These are phyloP conservation scores for Panagrolaimus sp. DNA, from an alignment of 1,140 invertebrate species.

Conservation along the genomic window DNA sequence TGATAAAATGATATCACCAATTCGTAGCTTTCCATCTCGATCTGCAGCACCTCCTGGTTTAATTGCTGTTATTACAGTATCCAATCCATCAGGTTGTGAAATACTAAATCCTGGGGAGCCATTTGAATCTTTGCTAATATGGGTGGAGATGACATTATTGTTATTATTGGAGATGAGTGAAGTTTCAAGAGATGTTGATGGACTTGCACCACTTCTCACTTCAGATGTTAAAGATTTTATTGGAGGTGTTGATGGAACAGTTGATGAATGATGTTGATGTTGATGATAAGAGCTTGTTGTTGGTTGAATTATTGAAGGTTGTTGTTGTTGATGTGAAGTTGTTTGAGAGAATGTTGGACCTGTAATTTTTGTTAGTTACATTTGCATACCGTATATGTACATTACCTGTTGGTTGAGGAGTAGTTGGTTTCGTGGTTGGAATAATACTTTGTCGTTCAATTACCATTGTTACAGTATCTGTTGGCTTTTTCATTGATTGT, in stretches of 20 bases:
- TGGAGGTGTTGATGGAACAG: neutral
- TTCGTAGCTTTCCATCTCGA: conserved; percentile 80
- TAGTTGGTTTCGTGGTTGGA: no score
- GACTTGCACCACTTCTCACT: neutral
- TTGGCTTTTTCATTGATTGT: conserved; percentile 45
- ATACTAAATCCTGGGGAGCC: conserved; percentile 36
- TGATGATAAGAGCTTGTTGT: conserved; percentile 1
- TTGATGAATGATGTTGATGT: neutral
- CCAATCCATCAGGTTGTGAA: neutral
- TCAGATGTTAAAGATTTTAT: neutral
- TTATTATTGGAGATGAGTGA: neutral
- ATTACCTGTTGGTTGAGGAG: no score
- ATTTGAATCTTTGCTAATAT: conserved; percentile 27
- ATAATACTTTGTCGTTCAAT: conserved; percentile 27
- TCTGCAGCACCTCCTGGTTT: conserved; percentile 77
- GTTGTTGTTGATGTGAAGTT: no score
- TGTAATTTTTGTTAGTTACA: no score
- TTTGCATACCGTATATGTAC: neutral
- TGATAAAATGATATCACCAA: conserved; percentile 85
- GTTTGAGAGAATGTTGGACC: no score
- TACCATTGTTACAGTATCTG: conserved; percentile 37
- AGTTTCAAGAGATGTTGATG: neutral
- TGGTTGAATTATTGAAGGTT: no score
- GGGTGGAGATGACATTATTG: conserved; percentile 26
- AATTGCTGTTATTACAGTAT: conserved; percentile 4